Evolutionary conservation across 2,113 vertebrate genomes (phyloP), one percentile per base, ranked within the genome.

Genomic region (Parus major): DNA sequence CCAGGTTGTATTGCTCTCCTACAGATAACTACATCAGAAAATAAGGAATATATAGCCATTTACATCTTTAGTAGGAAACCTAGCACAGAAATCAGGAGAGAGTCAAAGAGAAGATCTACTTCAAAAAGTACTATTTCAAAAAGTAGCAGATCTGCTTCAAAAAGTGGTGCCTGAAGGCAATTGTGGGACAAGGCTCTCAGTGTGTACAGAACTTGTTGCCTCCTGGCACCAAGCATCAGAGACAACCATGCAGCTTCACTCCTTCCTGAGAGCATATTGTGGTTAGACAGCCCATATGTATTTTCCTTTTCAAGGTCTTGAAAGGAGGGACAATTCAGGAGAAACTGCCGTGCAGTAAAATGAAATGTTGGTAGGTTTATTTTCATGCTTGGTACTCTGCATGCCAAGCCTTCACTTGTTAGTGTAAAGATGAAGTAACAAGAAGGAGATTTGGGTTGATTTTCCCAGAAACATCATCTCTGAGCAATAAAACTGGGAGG

Each of bases 201-300:
- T 13, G 23, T 4, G 2, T 24, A 10, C 7, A 6, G 64, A 70
- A 50, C 21, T 39, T 5, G 9, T 35, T 66, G 28, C 11, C 33
- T 73, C 20, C 36, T 57, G 63, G 68, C 47, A 47, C 21, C 9
- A 29, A 35, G 42, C 5, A 1, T 28, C 33, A 44, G 65, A 64
- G 31, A 63, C 1, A 2, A 28, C 23, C 0, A 0, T 8, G 4
- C 10, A 64, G 25, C 44, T n/a, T 80, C 65, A 19, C 22, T 44
- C 13, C 25, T 41, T 82, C 20, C 64, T 1, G 1, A 46, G 49
- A 61, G 7, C 3, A 2, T 4, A 41, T 18, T 55, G 44, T 70
- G 27, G 39, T 53, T 24, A 46, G 25, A 39, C 5, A 44, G 23
- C 15, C 44, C 0, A 0, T 9, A 11, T 8, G 28, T 35, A 53